Evolutionary conservation across 2,113 vertebrate genomes (phyloP).

Genomic region (Gallinago paraguaiae): DNA sequence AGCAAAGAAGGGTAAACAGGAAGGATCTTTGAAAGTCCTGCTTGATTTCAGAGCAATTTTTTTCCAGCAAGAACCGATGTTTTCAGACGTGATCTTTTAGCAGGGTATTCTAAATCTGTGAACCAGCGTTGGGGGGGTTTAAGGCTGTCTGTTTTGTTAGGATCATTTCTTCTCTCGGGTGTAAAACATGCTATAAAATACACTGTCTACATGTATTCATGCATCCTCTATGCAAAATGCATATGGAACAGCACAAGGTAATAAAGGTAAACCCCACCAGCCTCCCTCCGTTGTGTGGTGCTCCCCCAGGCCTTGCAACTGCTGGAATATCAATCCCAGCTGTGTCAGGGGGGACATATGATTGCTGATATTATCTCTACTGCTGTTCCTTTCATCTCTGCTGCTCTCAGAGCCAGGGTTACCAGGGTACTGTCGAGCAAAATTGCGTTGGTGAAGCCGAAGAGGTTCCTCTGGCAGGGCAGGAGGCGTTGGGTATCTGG

Average conservation of each 20-base stretch:
- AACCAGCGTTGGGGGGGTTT: neutral
- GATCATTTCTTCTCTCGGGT: neutral
- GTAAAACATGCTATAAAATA: neutral
- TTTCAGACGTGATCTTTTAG: neutral
- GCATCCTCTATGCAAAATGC: neutral
- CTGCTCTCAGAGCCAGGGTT: neutral
- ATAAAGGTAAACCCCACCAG: neutral
- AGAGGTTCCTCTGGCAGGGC: neutral
- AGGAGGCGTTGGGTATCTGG: neutral
- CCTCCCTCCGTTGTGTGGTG: neutral
- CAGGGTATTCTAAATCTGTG: neutral
- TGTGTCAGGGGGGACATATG: neutral
- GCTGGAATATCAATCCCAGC: conserved; percentile 5
- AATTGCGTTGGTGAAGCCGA: conserved; percentile 11
- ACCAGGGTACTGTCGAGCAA: neutral
- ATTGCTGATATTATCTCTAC: conserved; percentile 6
- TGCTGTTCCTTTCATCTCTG: neutral
- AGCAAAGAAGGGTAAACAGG: neutral
- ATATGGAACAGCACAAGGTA: neutral
- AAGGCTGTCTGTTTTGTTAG: neutral
- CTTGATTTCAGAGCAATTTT: neutral
- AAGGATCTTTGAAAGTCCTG: neutral
- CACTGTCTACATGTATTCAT: neutral
- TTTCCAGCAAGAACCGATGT: neutral
- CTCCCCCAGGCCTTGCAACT: neutral